Base-by-base conservation (phyloP, 2,797 vertebrate species). In the Oophaga sylvatica region DNA sequence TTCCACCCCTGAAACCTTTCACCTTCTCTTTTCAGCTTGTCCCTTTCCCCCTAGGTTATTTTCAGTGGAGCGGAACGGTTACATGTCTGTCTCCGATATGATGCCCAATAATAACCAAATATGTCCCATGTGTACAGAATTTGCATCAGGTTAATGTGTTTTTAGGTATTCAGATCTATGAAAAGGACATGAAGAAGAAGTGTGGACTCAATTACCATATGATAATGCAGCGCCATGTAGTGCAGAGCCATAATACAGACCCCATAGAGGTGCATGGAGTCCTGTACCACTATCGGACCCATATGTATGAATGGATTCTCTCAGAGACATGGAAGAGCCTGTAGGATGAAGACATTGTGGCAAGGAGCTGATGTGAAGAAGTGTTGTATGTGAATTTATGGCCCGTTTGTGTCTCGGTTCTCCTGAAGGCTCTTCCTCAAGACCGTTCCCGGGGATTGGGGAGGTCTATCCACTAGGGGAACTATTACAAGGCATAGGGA, bases 1-100 rank as follows among this genome's bases (percentile, higher is more conserved):
- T 89, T 86, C 88, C 73, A 48, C 63, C 73, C 22, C 48, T 59
- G 78, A 78, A 86, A 89, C 78, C 83, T 89, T 77, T 85, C 78
- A 86, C 80, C 84, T 67, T 81, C 22, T 63, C 80, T 62, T 35
- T 81, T 29, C 31, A 13, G 29, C 65, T 85, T 11, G 17, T 20
- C 22, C 48, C 53, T 59, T 31, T 68, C 12, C 75, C 63, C 75
- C 22, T 0, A 29, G 63, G 60, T 82, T 78, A 68, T 29, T 16
- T 35, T 41, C 62, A 19, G 57, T 80, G 59, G 57, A 48, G 76
- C 59, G 41, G 48, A 85, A 79, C 67, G 53, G 29, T 35, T 81
- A 77, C 80, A 26, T 81, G n/a, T 77, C 35, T 63, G 41, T 85
- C 60, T 22, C 0, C 15, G 26, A 53, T 59, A 81, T 31, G 80